Evolutionary conservation across 2,113 vertebrate species (phyloP), one percentile per base, ranked within the genome.

Genomic region (Epinephelus lanceolatus): DNA sequence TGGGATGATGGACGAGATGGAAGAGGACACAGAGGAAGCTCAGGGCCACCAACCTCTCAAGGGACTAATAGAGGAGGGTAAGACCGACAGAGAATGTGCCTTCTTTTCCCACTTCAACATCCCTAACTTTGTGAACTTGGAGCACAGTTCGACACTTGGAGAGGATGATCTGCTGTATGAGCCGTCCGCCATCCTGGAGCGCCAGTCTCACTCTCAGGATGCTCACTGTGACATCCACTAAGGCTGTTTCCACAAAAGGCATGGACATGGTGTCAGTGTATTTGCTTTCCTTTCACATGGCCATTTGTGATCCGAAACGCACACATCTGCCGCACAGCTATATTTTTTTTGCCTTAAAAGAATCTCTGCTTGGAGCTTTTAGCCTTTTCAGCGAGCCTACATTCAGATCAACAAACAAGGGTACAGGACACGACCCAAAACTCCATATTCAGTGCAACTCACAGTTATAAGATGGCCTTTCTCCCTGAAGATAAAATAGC

Each of bases 61-160:
- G 79, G 82, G 84, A 73, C 88, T 80, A 70, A 88, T 70, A 10
- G 92, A 86, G 55, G 85, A 87, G 2, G 17, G 81, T 84, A 83
- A 33, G 94, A 92, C 60, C 89, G 96, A 86, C 92, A 94, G 71
- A 60, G 95, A 93, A 15, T 76, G 71, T 8, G 92, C 87, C 27
- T 94, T 94, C 77, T 92, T 96, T 52, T 91, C 95, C 61, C 96
- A 97, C 78, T 98, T 97, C 83, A 97, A 97, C 91, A 97, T 99
- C 84, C 97, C 98, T 2, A 99, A 99, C 84, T 98, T 97, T 27
- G 96, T 99, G 88, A 97, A 95, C 89, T 95, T 96, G 2, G 97
- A 99, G 77, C 96, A 96, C 61, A 96, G 93, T 73, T 97, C 96
- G 70, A 94, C 93, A 0, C 90, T 97, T 30, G 96, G 95, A 19